Percentiles rank a stretch among this genome's conserved stretches.
These are phyloP conservation scores for Plutella xylostella DNA, from an alignment of 2,888 invertebrate species.

Conservation along the genomic window DNA sequence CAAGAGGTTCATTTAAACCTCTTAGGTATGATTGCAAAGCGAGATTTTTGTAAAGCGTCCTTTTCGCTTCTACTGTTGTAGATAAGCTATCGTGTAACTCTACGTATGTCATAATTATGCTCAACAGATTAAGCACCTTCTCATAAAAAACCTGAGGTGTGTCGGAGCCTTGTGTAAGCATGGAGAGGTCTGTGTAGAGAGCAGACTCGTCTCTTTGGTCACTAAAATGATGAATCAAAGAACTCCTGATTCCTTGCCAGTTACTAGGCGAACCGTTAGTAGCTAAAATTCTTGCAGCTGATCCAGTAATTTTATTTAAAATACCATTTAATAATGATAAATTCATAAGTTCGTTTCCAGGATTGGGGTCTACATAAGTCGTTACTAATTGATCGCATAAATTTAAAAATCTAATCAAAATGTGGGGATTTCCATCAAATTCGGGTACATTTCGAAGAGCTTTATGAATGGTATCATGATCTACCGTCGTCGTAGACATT, in stretches of 20 bases:
- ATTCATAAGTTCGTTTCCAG: neutral
- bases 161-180: conserved; percentile 15
- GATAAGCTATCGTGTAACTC: neutral
- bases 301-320: no score
- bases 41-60: neutral
- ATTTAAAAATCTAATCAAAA: conserved; percentile 1
- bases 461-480: neutral
- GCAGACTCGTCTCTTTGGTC: conserved; percentile 23
- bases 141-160: conserved; percentile 19
- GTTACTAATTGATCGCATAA: conserved; percentile 1
- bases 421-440: conserved; percentile 1
- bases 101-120: conserved; percentile 8
- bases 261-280: neutral
- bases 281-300: neutral
- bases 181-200: conserved; percentile 20
- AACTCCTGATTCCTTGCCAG: conserved; percentile 7
- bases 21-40: neutral
- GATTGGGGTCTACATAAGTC: neutral
- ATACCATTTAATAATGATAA: neutral
- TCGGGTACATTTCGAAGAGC: neutral
- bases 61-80: neutral
- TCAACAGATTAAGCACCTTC: conserved; percentile 9
- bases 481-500: neutral
- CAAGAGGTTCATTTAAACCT: conserved; percentile 18
- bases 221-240: conserved; percentile 21